Evolutionary conservation across 2,113 vertebrate genomes (phyloP), one percentile per base, ranked within the genome.

Genomic region (Oryzias javanicus): DNA sequence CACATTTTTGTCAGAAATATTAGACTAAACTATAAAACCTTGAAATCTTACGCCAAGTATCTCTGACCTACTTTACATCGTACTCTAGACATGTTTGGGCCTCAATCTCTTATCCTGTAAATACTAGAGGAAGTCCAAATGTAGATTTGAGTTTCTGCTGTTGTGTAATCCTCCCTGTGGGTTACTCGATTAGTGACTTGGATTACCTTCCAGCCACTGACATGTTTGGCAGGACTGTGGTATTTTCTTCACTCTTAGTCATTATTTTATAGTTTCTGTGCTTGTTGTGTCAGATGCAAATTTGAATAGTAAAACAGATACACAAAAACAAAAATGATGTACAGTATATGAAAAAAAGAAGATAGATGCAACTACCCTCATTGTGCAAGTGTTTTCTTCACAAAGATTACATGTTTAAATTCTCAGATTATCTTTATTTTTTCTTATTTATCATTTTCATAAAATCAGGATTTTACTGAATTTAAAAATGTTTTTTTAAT

Each of bases 101-200:
- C n/a, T 57, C 1, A 1, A 47, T 56, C 57, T 71, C 57, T 71
- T 35, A 62, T 56, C 59, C 55, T 72, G 24, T 65, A 72, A 72
- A 65, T 49, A 53, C 59, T 48, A 17, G 46, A 65, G 8, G 58
- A 72, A 58, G 14, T 59, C 56, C 25, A 66, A 53, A 75, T 51
- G 18, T 20, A 67, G 46, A 53, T 22, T 60, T 24, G 27, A 55
- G 49, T 64, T 61, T 61, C 42, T 46, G 59, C 46, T 25, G 44
- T 25, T 4, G 47, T 45, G 44, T 78, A 69, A 74, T 68, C 68
- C 62, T 52, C 29, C 49, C 20, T 46, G 50, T 29, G 29, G 65
- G 58, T 10, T 13, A 40, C 17, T 20, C 41, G 44, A 55, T 57
- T 45, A 61, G 49, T 41, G 19, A 25, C 45, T n/a, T 47, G 51